Evolutionary conservation across 2,113 vertebrate genomes (phyloP), one percentile per base, ranked within the genome.

Genomic region (Coptodon bakossiorum): DNA sequence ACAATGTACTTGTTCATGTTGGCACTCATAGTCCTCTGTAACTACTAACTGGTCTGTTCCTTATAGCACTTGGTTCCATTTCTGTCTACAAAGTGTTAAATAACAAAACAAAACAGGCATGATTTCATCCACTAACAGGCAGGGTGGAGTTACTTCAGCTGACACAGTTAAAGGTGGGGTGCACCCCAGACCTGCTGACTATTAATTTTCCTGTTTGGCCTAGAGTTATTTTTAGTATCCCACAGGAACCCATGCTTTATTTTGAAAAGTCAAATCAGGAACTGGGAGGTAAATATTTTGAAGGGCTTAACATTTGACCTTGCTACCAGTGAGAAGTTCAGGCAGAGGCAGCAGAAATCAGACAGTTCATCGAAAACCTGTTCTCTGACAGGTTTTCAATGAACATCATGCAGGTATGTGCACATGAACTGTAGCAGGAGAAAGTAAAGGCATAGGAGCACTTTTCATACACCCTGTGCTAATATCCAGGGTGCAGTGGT

Each of bases 211-310:
- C 13, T 71, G 0, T 73, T 73, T 45, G 13, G 73, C 10, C 27
- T 52, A 0, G 16, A 43, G 38, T 43, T 71, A 71, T 71, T 71
- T 43, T 71, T 71, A 40, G 63, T 27, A 0, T 71, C 5, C 3
- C 34, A n/a, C 0, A 71, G 38, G 2, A 9, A 2, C 12, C 4
- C 29, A 34, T n/a, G 10, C 48, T 92, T 86, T 88, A 80, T 63
- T 82, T 83, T 88, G 54, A 1, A 79, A n/a, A 2, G 68, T 9
- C 6, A 2, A 11, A 68, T 78, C 40, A 56, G 80, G 88, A 85
- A 86, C 0, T 10, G 9, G 5, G 1, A 9, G 5, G 9, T 38
- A 6, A 38, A 73, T 6, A 16, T 24, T 19, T 14, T 61, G 0
- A 4, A 2, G 4, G 1, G 2, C 5, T 22, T 59, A 6, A 40